Conservation (phyloP, 1,140 invertebrate species). For the Drosophila jambulina region DNA sequence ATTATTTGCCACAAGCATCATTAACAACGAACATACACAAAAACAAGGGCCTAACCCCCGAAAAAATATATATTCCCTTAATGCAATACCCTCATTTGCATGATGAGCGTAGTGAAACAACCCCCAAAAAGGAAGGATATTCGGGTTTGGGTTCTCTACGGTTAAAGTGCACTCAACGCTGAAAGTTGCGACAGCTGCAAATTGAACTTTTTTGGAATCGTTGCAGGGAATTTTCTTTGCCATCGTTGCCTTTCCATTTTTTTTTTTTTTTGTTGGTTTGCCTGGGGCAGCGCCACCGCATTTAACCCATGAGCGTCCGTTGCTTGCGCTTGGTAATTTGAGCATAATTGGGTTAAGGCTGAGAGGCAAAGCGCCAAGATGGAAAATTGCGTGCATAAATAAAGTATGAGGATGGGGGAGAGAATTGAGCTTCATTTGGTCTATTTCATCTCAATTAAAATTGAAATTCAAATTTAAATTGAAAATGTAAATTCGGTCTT, state of each 20-base stretch:
- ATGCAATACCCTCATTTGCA: slow-evolving; percentile 42
- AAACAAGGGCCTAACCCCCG: slow-evolving; percentile 23
- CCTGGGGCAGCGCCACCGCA: slow-evolving; percentile 41
- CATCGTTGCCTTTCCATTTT: slow-evolving; percentile 12
- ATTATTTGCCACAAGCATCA: slow-evolving; percentile 43
- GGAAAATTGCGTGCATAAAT: slow-evolving; percentile 37
- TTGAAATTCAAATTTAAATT: slow-evolving; percentile 66
- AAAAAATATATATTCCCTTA: slow-evolving; percentile 36
- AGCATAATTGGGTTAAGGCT: slow-evolving; percentile 63
- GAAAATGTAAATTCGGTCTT: slow-evolving; percentile 60
- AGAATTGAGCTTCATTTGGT: slow-evolving; percentile 33
- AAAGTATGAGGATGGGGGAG: slow-evolving; percentile 8
- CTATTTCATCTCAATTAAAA: slow-evolving; percentile 48
- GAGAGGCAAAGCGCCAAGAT: slow-evolving; percentile 44
- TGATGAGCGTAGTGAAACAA: slow-evolving; percentile 26
- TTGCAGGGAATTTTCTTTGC: slow-evolving; percentile 38
- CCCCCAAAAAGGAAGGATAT: slow-evolving; percentile 12
- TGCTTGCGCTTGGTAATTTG: slow-evolving; percentile 56
- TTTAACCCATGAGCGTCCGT: slow-evolving; percentile 60
- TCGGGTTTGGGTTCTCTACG: slow-evolving; percentile 24
- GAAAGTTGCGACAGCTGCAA: slow-evolving; percentile 52
- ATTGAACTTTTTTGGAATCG: slow-evolving; percentile 39
- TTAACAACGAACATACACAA: slow-evolving; percentile 30
- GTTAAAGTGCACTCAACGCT: slow-evolving; percentile 45
- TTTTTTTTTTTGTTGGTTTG: slow-evolving; percentile 3